Evolutionary conservation across 2,797 vertebrate genomes (phyloP).

Genomic region (Amblyraja radiata): DNA sequence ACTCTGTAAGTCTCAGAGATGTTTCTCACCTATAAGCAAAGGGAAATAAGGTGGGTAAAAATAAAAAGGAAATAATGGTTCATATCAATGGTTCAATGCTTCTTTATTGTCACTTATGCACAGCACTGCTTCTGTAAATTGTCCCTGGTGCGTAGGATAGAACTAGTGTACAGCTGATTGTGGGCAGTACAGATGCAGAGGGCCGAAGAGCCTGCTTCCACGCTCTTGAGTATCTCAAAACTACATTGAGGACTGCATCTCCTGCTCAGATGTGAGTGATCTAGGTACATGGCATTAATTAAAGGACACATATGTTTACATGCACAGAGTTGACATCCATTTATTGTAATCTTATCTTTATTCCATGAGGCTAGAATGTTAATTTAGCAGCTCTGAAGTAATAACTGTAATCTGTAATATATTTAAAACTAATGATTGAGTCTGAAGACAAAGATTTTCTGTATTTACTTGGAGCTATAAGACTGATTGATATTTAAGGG

Average conservation of each 20-base stretch:
- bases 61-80: too few relatives aligned
- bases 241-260: background rate
- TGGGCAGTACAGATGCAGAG: too few relatives aligned
- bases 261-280: background rate
- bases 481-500: constrained; percentile 30
- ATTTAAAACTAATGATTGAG: background rate
- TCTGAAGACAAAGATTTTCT: background rate
- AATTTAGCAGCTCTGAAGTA: background rate
- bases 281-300: background rate
- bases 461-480: background rate
- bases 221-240: background rate
- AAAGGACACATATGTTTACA: background rate
- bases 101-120: too few relatives aligned
- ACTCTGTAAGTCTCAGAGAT: background rate
- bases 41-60: too few relatives aligned
- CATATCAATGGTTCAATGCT: too few relatives aligned
- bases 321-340: background rate
- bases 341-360: background rate
- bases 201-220: too few relatives aligned
- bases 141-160: too few relatives aligned
- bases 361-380: background rate
- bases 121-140: too few relatives aligned
- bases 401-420: background rate
- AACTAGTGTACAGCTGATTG: too few relatives aligned
- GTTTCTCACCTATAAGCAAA: background rate